These are phyloP conservation scores for Melipona beecheii DNA, from an alignment of 2,888 invertebrate species.

Conservation along the genomic window DNA sequence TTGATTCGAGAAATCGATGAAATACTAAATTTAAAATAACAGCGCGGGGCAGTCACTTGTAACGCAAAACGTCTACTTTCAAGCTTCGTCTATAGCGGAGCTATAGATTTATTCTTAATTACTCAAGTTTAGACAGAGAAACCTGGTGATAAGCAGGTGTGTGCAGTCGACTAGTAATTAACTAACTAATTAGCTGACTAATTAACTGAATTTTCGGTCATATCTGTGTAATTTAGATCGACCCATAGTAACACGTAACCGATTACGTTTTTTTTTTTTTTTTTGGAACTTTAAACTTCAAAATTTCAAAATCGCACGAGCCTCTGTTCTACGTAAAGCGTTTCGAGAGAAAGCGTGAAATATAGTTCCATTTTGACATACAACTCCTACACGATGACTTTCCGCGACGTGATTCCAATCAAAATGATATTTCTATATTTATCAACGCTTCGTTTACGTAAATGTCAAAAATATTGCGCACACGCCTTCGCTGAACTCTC, in stretches of 20 bases:
- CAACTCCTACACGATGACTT: background rate
- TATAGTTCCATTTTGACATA: background rate
- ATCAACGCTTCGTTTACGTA: background rate
- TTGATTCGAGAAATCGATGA: background rate
- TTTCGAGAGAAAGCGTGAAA: background rate
- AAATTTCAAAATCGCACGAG: background rate
- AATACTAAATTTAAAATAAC: background rate
- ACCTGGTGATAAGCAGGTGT: background rate
- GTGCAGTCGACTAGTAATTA: constrained; percentile 2
- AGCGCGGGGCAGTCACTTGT: background rate
- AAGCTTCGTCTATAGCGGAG: background rate
- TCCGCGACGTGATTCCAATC: background rate
- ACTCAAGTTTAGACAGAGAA: background rate
- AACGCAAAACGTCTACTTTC: background rate
- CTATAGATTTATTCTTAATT: constrained; percentile 4
- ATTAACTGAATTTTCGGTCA: background rate
- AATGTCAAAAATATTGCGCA: background rate
- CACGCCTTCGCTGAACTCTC: background rate
- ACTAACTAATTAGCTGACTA: background rate
- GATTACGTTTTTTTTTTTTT: background rate
- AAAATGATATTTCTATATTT: background rate
- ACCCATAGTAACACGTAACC: background rate
- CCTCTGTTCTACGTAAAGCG: background rate
- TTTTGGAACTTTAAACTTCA: background rate
- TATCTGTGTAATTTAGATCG: constrained; percentile 8